Conservation (phyloP, 2,888 invertebrate species). For the Drosophila kanekoi region DNA sequence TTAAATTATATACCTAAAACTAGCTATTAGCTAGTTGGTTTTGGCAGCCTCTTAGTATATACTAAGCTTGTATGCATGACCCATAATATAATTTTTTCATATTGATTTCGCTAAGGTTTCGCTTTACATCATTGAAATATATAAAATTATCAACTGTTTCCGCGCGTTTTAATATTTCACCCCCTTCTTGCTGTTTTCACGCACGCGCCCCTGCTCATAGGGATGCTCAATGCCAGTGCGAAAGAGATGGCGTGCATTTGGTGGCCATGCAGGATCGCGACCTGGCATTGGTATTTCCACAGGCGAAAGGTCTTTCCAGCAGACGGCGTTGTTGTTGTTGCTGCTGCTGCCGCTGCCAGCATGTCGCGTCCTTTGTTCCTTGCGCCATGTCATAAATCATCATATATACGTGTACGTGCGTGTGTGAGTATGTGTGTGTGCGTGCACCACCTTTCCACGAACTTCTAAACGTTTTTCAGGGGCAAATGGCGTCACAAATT, state of each 20-base stretch:
- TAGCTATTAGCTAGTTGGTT: too few species aligned
- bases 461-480: slow-evolving; percentile 71
- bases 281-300: slow-evolving; percentile 64
- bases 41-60: too few species aligned
- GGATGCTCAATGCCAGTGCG: slow-evolving; percentile 23
- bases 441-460: slow-evolving; percentile 69
- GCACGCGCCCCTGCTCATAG: slow-evolving; percentile 57
- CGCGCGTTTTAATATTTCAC: slow-evolving; percentile 5
- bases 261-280: slow-evolving; percentile 62
- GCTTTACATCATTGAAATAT: background rate
- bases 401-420: slow-evolving; percentile 20
- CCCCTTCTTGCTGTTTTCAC: slow-evolving; percentile 50
- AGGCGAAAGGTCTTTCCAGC: slow-evolving; percentile 59
- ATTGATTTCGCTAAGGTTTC: background rate
- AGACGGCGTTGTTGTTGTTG: slow-evolving; percentile 38
- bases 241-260: slow-evolving; percentile 48
- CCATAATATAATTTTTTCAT: background rate
- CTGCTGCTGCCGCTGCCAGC: slow-evolving; percentile 21
- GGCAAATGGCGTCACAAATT: slow-evolving; percentile 70
- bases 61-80: background rate
- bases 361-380: slow-evolving; percentile 50
- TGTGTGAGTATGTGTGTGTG: slow-evolving; percentile 30
- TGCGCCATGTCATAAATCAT: slow-evolving; percentile 78
- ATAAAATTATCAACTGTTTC: slow-evolving; percentile 1
- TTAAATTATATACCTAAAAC: too few species aligned